phyloP scores from a whole-genome alignment of 2,113 vertebrate species.

The Dasypus novemcinctus region DNA sequence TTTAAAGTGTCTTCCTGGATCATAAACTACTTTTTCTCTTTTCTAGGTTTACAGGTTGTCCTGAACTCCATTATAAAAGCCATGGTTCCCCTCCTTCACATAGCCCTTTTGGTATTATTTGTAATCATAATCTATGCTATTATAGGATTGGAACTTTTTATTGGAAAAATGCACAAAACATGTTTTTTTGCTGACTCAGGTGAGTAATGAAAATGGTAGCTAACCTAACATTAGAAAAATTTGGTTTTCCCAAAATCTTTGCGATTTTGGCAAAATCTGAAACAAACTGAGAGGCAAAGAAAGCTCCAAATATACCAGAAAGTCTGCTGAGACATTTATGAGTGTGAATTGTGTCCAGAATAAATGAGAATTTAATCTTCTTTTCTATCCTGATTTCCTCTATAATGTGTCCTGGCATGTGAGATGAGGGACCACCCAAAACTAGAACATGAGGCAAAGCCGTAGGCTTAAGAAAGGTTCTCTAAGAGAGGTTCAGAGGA shows the following conservation, averaged over 20 bases:
- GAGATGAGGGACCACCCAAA: neutral
- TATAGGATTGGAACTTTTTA: conserved; percentile 99
- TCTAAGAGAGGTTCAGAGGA: neutral
- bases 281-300: neutral
- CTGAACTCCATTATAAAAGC: conserved; percentile 99
- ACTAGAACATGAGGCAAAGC: neutral
- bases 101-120: conserved; percentile 98
- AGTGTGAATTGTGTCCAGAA: neutral
- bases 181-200: conserved; percentile 93
- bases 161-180: conserved; percentile 99
- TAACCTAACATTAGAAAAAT: neutral
- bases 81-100: conserved; percentile 99
- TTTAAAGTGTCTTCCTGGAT: conserved; percentile 27
- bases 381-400: neutral
- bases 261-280: conserved; percentile 17
- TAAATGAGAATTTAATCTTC: neutral
- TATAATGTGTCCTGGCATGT: neutral
- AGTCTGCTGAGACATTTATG: neutral
- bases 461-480: neutral
- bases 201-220: conserved; percentile 76
- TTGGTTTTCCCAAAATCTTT: neutral
- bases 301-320: neutral
- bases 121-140: conserved; percentile 99
- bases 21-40: conserved; percentile 65
- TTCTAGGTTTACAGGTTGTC: conserved; percentile 99